Evolutionary conservation across 2,797 vertebrate genomes (phyloP), one percentile per base, ranked within the genome.

Genomic region (Columba guinea): DNA sequence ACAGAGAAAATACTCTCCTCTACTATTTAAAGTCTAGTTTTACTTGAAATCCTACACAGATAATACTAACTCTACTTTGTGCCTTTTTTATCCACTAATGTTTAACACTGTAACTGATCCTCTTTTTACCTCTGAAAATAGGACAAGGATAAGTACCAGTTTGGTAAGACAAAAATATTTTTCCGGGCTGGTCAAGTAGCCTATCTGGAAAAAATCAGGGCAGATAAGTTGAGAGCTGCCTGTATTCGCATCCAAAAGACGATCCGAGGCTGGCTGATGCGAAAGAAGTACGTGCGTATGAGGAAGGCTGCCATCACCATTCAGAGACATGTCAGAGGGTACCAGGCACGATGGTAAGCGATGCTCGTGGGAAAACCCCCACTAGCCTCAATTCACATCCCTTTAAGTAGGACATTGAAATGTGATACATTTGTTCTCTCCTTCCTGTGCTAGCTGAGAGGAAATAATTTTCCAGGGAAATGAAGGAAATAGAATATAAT

Each of bases 131-230:
- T 97, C 68, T 95, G 93, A 96, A 97, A 97, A 96, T 95, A 99
- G 99, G 99, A 99, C 97, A 98, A 99, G 95, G 99, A 99, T 97
- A 99, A 99, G 97, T 99, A 99, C 97, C 99, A 99, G 97, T 99
- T 99, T 98, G 99, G 99, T 78, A 99, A 99, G 96, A 99, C 99
- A 81, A 99, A 99, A 98, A 99, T 99, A 96, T 99, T 99, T 98
- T 99, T 99, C 98, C 98, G 99, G 77, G 99, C 99, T 4, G 99
- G 99, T 56, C 99, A 99, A 98, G 99, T 99, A 53, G 99, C 99
- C 46, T 99, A 99, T 92, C 97, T 99, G 95, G 99, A 99, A 97
- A 99, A 99, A 97, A 94, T 99, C 96, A 98, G 99, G 88, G 99
- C 99, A 3, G 99, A 99, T 97, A 99, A 99, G 97, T 95, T 99